Percentiles rank a stretch among this genome's conserved stretches.
phyloP scores from a whole-genome alignment of 2,113 vertebrate genomes.

The Acinonyx jubatus region DNA sequence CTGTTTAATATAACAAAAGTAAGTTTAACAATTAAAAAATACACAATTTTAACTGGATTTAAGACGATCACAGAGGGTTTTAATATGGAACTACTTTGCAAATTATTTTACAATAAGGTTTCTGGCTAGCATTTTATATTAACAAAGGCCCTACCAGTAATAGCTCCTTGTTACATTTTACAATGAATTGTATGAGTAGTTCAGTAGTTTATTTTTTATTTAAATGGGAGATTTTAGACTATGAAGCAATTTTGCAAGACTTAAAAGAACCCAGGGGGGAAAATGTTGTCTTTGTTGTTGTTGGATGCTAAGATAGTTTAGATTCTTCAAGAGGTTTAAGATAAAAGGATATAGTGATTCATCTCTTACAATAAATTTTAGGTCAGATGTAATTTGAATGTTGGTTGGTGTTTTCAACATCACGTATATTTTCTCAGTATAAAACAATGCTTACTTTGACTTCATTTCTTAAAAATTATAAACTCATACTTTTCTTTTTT shows the following conservation, averaged over 20 bases:
- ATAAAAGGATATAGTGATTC: neutral
- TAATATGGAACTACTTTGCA: neutral
- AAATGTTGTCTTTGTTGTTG: neutral
- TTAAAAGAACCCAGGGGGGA: neutral
- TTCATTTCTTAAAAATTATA: neutral
- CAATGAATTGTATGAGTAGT: neutral
- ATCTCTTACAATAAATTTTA: neutral
- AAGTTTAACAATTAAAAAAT: conserved; percentile 31
- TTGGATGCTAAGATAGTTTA: neutral
- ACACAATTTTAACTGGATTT: neutral
- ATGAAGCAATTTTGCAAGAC: neutral
- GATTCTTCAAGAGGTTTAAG: neutral
- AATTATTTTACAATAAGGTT: neutral
- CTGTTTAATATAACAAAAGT: conserved; percentile 15
- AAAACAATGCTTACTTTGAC: neutral
- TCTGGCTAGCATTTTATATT: neutral
- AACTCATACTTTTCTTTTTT: neutral
- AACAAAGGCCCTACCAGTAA: neutral
- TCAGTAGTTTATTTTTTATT: neutral
- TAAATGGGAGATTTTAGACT: neutral
- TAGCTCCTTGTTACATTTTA: neutral
- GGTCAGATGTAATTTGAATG: neutral
- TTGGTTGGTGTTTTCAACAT: neutral
- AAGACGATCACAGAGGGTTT: neutral
- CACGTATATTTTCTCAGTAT: neutral